Evolutionary conservation across 2,888 invertebrate species (phyloP).

Genomic region (Drosophila melanosoma): DNA sequence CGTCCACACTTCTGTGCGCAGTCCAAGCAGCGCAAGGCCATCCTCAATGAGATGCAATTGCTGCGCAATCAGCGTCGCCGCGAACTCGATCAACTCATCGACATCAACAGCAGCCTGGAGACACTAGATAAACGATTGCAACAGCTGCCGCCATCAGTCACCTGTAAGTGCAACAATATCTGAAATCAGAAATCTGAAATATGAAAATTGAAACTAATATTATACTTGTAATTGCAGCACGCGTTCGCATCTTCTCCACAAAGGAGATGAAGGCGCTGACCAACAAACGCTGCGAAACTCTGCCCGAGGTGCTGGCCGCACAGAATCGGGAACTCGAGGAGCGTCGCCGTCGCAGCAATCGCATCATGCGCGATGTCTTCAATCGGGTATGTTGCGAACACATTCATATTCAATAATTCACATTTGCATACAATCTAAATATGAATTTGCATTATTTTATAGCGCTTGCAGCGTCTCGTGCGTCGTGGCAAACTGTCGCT

Average conservation of each 20-base stretch:
- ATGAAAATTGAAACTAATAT: not conserved
- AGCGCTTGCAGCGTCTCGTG: constrained; percentile 84
- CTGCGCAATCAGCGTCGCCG: constrained; percentile 79
- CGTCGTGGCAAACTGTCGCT: constrained; percentile 82
- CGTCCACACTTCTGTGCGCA: constrained; percentile 89
- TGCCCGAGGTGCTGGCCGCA: constrained; percentile 90
- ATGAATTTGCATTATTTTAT: constrained; percentile 26
- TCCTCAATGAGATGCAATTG: constrained; percentile 80
- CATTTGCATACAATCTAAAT: not conserved
- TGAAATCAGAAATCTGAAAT: not conserved
- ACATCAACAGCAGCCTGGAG: constrained; percentile 71
- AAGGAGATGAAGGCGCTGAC: constrained; percentile 88
- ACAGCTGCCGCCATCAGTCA: constrained; percentile 83
- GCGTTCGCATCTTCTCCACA: constrained; percentile 86
- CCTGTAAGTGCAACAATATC: constrained; percentile 71
- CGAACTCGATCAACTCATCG: constrained; percentile 80
- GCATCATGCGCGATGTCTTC: constrained; percentile 91
- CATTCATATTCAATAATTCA: not conserved
- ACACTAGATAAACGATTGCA: constrained; percentile 78
- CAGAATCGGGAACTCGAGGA: constrained; percentile 87
- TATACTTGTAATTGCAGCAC: constrained; percentile 75
- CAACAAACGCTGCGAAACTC: constrained; percentile 88
- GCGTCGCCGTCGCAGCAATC: constrained; percentile 88
- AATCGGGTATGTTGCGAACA: constrained; percentile 87
- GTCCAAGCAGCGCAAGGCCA: constrained; percentile 84